Base-by-base conservation (phyloP, 1,140 invertebrate species). In the Listronotus oregonensis region DNA sequence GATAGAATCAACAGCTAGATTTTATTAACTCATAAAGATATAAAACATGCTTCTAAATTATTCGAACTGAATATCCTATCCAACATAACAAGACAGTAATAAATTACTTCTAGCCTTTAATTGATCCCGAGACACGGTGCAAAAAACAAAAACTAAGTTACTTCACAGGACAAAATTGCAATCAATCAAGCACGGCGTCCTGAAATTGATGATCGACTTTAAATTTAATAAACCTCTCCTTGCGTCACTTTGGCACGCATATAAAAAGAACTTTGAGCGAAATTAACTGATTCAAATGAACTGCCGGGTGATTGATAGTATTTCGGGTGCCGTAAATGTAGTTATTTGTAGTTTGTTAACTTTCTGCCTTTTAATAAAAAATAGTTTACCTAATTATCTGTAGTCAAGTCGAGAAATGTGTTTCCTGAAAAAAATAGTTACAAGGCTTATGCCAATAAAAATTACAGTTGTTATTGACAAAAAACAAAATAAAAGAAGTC, bases 251-350 rank as follows among this genome's bases (percentile, higher is more conserved):
- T 62, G 60, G 60, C 60, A 60, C 58, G 58, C 58, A 60, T 60
- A 60, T 60, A 50, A 60, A 60, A 60, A 60, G 58, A 60, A 60
- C 14, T 58, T 50, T 17, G 43, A 37, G 55, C 61, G 27, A 69
- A 71, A 71, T 71, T 61, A 73, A 73, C 71, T 56, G 57, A 51
- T 58, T 59, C 55, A 56, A 66, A 60, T 39, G 31, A 18, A 27
- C 32, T 18, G 11, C 11, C 32, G 46, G 60, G 60, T 62, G 60
- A 62, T 62, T 62, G 37, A 62, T 62, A 15, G 46, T 51, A 58
- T n/a, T 58, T 46, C 11, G 34, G 9, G 11, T 7, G 34, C 34
- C 34, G 8, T 37, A 37, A 37, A 37, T 37, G 34, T 8, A 37
- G 34, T 37, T 37, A 44, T 14, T 44, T 44, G 42, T 42, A 7